A percentile compares a stretch with the other conserved stretches of the same genome.
These are phyloP conservation scores for Tauraco erythrolophus DNA, from an alignment of 2,113 vertebrate species.

Conservation along the genomic window DNA sequence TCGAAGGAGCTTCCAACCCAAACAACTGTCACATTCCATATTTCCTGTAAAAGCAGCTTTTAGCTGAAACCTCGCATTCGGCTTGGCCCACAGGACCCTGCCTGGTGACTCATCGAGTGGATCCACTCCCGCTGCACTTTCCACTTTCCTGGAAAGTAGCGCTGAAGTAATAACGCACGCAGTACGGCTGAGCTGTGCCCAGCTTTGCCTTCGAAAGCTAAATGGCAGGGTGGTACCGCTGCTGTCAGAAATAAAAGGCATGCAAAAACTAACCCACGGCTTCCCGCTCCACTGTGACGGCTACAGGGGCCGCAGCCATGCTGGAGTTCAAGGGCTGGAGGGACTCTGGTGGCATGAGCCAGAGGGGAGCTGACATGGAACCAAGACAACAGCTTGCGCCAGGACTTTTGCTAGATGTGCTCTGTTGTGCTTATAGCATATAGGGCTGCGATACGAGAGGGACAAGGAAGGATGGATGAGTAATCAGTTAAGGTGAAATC, in stretches of 20 bases:
- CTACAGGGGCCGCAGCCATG: neutral
- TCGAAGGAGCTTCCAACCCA: neutral
- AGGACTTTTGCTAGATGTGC: neutral
- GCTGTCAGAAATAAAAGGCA: neutral
- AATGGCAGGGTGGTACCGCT: neutral
- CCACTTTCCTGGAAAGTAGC: neutral
- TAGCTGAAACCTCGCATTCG: rapidly evolving
- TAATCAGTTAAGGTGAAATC: neutral
- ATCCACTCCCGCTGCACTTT: neutral
- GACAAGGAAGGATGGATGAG: neutral
- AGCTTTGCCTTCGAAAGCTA: neutral
- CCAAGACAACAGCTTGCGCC: neutral
- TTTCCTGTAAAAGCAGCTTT: neutral
- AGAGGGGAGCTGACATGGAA: neutral
- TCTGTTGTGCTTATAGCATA: neutral
- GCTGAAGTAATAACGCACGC: rapidly evolving
- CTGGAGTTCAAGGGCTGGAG: neutral
- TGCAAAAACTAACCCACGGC: neutral
- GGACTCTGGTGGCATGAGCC: neutral
- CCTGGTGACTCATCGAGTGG: neutral
- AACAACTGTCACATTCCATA: slow-evolving; percentile 3
- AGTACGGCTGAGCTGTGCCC: neutral
- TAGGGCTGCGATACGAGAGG: neutral
- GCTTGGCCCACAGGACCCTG: neutral
- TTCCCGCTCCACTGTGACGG: rapidly evolving